Percentiles rank a stretch among this genome's conserved stretches.
Conservation (phyloP, 2,113 vertebrate species). For the Mirounga angustirostris region DNA sequence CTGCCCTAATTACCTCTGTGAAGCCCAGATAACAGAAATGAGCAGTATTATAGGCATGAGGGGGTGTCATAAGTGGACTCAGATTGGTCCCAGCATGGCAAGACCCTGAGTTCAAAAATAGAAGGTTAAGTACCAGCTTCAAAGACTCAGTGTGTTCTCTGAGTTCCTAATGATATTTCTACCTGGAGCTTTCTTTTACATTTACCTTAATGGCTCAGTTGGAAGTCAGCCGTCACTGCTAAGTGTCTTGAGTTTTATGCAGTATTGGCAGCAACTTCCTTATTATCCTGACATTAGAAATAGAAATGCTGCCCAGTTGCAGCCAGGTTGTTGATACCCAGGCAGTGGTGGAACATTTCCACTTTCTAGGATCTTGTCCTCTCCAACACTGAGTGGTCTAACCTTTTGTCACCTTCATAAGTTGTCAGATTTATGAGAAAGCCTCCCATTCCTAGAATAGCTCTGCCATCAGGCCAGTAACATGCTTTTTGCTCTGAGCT, state of each 20-base stretch:
- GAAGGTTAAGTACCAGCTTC: conserved; percentile 46
- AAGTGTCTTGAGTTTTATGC: conserved; percentile 37
- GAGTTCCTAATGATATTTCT: conserved; percentile 32
- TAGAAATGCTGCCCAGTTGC: background rate
- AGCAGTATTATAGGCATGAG: background rate
- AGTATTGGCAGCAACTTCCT: conserved; percentile 7
- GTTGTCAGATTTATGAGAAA: background rate
- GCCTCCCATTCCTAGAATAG: background rate
- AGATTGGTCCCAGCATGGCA: background rate
- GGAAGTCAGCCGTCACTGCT: conserved; percentile 68
- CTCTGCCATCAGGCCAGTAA: background rate
- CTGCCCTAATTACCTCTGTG: background rate
- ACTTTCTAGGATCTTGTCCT: conserved; percentile 64
- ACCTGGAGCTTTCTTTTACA: conserved; percentile 6
- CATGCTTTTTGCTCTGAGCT: background rate
- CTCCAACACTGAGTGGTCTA: background rate
- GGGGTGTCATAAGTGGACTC: background rate
- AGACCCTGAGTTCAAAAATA: conserved; percentile 21
- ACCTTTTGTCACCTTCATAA: conserved; percentile 5
- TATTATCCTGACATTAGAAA: conserved; percentile 46
- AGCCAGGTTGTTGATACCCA: background rate
- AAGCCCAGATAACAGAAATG: background rate
- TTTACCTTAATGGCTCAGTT: conserved; percentile 69
- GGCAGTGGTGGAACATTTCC: background rate
- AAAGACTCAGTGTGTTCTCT: background rate